phyloP scores from a whole-genome alignment of 1,140 invertebrate species.

The Glomeris maerens region DNA sequence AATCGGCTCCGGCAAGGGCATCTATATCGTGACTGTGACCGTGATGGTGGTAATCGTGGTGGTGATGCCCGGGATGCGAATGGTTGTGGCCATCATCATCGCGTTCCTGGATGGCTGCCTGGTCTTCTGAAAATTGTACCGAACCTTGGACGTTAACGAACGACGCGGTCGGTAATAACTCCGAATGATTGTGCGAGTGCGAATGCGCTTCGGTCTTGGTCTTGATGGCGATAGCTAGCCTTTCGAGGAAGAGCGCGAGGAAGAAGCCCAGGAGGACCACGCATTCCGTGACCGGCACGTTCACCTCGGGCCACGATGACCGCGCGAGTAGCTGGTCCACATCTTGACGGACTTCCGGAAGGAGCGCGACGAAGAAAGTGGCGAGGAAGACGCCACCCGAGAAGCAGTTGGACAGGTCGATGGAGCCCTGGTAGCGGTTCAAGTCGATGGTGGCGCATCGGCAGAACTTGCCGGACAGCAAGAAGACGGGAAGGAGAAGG shows the following conservation, averaged over 20 bases:
- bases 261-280: conserved; percentile 25
- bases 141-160: background rate
- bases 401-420: conserved; percentile 24
- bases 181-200: background rate
- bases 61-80: background rate
- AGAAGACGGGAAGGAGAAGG: too few species aligned
- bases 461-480: too few species aligned
- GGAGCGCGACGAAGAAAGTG: conserved; percentile 29
- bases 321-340: conserved; percentile 17
- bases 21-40: conserved; percentile 5
- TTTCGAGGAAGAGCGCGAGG: conserved; percentile 22
- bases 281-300: conserved; percentile 22
- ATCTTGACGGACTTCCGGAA: conserved; percentile 27
- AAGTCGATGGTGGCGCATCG: background rate
- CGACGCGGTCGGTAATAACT: background rate
- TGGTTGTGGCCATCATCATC: background rate
- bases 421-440: background rate
- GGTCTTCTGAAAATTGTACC: too few species aligned
- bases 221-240: conserved; percentile 15
- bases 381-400: conserved; percentile 31
- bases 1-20: background rate
- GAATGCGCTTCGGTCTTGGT: background rate
- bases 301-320: conserved; percentile 9
- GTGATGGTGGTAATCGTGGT: conserved; percentile 1
- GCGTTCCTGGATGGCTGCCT: background rate